Base-by-base conservation (phyloP, 2,113 vertebrate species). In the Elaphurus davidianus region DNA sequence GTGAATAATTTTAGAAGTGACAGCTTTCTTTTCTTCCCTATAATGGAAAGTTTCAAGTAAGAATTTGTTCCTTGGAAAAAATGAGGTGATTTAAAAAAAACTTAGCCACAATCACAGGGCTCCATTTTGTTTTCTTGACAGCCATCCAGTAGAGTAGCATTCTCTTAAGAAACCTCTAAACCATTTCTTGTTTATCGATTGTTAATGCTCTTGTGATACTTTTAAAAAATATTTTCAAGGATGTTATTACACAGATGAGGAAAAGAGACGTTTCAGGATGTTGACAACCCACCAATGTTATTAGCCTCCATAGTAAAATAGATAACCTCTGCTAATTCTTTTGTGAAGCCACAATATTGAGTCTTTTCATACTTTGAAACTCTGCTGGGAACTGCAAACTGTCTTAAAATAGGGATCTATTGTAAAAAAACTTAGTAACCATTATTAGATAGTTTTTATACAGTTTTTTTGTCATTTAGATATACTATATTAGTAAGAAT, bases 51-150 rank as follows among this genome's bases (percentile, higher is more conserved):
- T 74, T 96, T 96, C n/a, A 87, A 85, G 43, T 76, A 94, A 94
- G 45, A 91, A 92, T 43, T 93, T 94, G 43, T 92, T 94, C n/a
- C 55, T 85, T 89, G 9, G 91, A 33, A 45, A 93, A 97, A 95
- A 78, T 64, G 16, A 87, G 27, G 57, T 59, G 33, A n/a, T 60
- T 87, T 55, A 5, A 6, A n/a, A 67, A 87, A 84, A 84, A 52
- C 57, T 92, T 17, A 79, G 33, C 15, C 25, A 86, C 59, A 78
- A 90, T 90, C 84, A 30, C 6, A 92, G 94, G 27, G 16, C 15
- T 43, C 86, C 28, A 23, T 86, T 88, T 86, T 88, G n/a, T 81
- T 90, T 84, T 95, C 2, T 50, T 88, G 23, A 88, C 47, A 96
- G 28, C 36, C 28, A 78, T n/a, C 30, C 45, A 50, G 1, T 54